Evolutionary conservation across 2,797 vertebrate genomes (phyloP).

Genomic region (Ctenosaura bakeri): DNA sequence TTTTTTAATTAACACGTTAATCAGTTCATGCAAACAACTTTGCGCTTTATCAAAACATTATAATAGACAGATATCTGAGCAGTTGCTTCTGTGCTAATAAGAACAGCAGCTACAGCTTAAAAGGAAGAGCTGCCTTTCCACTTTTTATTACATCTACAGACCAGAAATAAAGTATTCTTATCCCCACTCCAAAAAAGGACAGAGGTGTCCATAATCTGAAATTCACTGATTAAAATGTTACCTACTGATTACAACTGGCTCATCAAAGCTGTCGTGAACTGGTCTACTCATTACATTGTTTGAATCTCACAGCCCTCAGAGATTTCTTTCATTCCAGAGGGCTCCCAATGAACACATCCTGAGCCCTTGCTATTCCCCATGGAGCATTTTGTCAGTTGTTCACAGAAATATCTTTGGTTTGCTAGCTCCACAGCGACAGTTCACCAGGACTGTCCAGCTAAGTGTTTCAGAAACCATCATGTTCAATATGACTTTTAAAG

Average conservation of each 20-base stretch:
- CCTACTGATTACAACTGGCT: not conserved
- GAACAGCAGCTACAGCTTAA: not conserved
- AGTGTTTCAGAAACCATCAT: not conserved
- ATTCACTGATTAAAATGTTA: not conserved
- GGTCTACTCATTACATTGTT: not conserved
- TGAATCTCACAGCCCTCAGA: not conserved
- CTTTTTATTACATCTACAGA: not conserved
- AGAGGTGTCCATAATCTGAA: not conserved
- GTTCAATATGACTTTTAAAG: not conserved
- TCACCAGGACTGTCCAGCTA: not conserved
- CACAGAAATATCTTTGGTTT: not conserved
- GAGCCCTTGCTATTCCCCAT: not conserved
- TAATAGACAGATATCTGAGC: not conserved
- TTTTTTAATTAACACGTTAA: constrained; percentile 30
- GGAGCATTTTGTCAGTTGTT: not conserved
- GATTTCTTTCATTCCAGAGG: not conserved
- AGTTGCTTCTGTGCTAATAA: not conserved
- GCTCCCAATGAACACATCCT: not conserved
- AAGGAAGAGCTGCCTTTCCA: not conserved
- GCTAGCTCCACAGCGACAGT: not conserved
- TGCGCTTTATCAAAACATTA: constrained; percentile 7
- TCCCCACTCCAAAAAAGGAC: not conserved
- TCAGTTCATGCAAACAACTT: constrained; percentile 9
- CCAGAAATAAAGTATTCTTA: not conserved
- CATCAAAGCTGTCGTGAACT: not conserved